These are phyloP conservation scores for Heliconius himera DNA, from an alignment of 1,140 invertebrate genomes.

Conservation along the genomic window DNA sequence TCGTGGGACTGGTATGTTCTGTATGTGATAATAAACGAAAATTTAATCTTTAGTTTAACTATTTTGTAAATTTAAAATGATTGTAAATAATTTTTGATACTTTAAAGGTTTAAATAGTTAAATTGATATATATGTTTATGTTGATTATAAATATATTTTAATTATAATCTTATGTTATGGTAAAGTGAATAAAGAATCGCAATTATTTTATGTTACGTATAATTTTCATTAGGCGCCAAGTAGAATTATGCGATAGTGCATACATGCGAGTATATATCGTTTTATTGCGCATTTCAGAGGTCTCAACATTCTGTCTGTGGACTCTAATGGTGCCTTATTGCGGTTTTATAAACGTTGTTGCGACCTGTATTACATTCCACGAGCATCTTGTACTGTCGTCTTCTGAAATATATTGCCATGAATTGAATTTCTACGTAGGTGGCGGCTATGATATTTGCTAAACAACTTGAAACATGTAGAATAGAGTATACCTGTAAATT, in stretches of 20 bases:
- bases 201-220: background rate
- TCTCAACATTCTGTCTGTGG: conserved; percentile 60
- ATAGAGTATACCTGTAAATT: background rate
- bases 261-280: conserved; percentile 52
- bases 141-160: too few relatives aligned
- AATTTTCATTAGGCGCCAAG: background rate
- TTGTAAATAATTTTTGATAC: background rate
- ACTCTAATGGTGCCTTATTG: conserved; percentile 65
- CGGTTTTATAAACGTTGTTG: conserved; percentile 72
- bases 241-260: background rate
- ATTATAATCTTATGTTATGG: background rate
- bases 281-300: conserved; percentile 62
- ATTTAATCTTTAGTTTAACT: background rate
- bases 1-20: conserved; percentile 41
- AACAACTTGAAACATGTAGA: background rate
- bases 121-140: too few relatives aligned
- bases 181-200: background rate
- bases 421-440: conserved; percentile 23
- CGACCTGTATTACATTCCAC: conserved; percentile 68
- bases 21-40: conserved; percentile 23
- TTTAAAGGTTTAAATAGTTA: background rate
- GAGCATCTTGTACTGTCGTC: conserved; percentile 46
- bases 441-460: conserved; percentile 17
- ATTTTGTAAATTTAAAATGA: background rate
- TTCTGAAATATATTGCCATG: conserved; percentile 38